Percentiles rank a stretch among this genome's conserved stretches.
phyloP scores from a whole-genome alignment of 2,888 invertebrate genomes.

The Drosophila birchii region DNA sequence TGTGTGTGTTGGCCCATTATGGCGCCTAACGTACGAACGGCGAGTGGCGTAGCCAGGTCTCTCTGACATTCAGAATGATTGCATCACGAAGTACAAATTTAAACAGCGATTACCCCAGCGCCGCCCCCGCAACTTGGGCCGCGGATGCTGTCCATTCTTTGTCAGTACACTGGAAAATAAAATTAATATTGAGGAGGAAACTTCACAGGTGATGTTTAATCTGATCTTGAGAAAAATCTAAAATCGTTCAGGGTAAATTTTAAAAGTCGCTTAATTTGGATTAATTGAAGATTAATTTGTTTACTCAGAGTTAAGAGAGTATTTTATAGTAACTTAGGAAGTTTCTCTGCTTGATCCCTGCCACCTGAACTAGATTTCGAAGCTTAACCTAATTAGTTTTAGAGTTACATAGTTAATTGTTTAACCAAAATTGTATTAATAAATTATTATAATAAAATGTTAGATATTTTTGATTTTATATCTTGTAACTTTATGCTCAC shows the following conservation, averaged over 20 bases:
- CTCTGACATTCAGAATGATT: conserved; percentile 74
- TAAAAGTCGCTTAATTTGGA: background rate
- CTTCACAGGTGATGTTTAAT: background rate
- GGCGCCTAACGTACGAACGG: conserved; percentile 66
- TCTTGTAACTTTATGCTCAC: no score
- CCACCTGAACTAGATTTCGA: no score
- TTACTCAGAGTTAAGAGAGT: background rate
- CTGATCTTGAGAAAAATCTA: no score
- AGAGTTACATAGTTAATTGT: no score
- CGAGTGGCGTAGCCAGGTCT: conserved; percentile 18
- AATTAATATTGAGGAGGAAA: background rate
- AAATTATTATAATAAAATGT: no score
- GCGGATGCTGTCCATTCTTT: conserved; percentile 60
- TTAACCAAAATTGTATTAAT: no score
- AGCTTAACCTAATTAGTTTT: background rate
- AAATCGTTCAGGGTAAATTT: background rate
- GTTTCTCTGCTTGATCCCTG: background rate
- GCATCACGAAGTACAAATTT: conserved; percentile 82
- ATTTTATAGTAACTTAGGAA: background rate
- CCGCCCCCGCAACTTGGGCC: conserved; percentile 2
- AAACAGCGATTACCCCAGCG: conserved; percentile 69
- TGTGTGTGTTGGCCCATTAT: conserved; percentile 65
- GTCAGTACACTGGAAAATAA: conserved; percentile 6
- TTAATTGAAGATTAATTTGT: background rate
- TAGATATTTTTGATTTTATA: no score